These are phyloP conservation scores for Ascaphus truei DNA, from an alignment of 2,113 vertebrate species.

Conservation along the genomic window DNA sequence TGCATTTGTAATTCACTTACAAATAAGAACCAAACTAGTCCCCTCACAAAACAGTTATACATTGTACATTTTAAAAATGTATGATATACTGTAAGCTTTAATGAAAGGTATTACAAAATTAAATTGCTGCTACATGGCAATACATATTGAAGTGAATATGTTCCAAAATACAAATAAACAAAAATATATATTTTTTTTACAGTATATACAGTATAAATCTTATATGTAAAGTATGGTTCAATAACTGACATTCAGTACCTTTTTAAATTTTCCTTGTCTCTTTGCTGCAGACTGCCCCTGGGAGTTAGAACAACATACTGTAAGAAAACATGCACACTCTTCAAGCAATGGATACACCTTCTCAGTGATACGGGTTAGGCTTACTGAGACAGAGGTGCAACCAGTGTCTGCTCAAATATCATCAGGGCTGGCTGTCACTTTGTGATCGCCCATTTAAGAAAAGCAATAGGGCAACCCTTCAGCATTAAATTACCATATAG, in stretches of 20 bases:
- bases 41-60: too few relatives aligned
- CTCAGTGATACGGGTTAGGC: conserved; percentile 3
- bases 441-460: too few relatives aligned
- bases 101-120: too few relatives aligned
- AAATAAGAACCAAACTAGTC: too few relatives aligned
- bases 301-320: conserved; percentile 99
- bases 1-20: too few relatives aligned
- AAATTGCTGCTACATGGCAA: too few relatives aligned
- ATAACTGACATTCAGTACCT: conserved; percentile 95
- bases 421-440: neutral
- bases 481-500: too few relatives aligned
- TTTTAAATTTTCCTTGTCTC: conserved; percentile 99
- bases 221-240: conserved; percentile 44
- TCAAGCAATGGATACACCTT: conserved; percentile 72
- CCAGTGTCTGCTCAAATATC: too few relatives aligned
- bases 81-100: too few relatives aligned
- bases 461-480: too few relatives aligned
- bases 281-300: conserved; percentile 99
- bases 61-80: too few relatives aligned
- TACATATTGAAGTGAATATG: too few relatives aligned
- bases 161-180: conserved; percentile 3
- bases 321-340: conserved; percentile 88
- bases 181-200: neutral
- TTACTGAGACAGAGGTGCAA: neutral
- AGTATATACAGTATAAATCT: conserved; percentile 20